Evolutionary conservation across 2,797 vertebrate genomes (phyloP), one percentile per base, ranked within the genome.

Genomic region (Loriculus beryllinus): DNA sequence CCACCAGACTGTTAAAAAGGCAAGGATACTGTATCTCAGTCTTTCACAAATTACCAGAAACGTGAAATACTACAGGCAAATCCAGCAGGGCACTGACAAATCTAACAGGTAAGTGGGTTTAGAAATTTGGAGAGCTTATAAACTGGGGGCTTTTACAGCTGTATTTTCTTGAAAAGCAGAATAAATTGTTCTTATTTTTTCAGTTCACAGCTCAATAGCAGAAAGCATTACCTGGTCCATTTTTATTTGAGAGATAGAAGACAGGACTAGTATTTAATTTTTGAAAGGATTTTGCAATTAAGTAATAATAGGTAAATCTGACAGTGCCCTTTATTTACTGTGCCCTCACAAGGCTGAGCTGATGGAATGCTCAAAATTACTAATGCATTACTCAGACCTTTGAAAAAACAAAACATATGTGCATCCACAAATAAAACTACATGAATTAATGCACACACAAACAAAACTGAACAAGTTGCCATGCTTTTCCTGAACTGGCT

Each of bases 401-500:
- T 80, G n/a, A 86, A 87, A 86, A 84, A 7, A 0, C 78, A 91
- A 86, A 90, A 91, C 3, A 3, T 40, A 82, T 64, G 51, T 42
- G 68, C 92, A 92, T 42, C 39, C 86, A 15, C 43, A 81, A 94
- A 90, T 51, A 86, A 75, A 82, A 76, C 65, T 9, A 62, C 56
- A 82, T 4, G 12, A 93, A 93, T 90, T 72, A 91, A 94, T 87
- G 91, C 84, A 77, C 69, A 96, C 67, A 93, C 48, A 82, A 91
- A 90, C 83, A 82, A 94, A 97, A 96, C 60, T 2, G 77, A 86
- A 89, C 13, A 23, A 86, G 83, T 84, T 93, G 82, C 79, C 97
- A 97, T 98, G 98, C 97, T 59, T 88, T 86, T 94, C 76, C 83
- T 88, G 91, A 43, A 49, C 77, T 76, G 93, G 92, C 51, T 79